phyloP scores from a whole-genome alignment of 2,113 vertebrate species.

The Atrichornis clamosus region DNA sequence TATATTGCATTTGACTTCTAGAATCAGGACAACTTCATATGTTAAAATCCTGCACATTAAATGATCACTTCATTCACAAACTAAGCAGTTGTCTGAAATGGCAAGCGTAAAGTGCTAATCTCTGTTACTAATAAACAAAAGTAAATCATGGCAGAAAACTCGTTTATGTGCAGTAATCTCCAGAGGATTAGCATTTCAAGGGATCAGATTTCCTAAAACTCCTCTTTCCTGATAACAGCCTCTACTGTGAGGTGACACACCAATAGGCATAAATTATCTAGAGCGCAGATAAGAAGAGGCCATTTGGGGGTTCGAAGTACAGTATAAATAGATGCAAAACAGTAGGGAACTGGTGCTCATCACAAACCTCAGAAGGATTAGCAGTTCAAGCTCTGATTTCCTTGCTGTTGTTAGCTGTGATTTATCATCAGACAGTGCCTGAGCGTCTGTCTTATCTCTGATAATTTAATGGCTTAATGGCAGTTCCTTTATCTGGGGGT shows the following conservation, averaged over 20 bases:
- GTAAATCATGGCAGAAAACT: conserved; percentile 62
- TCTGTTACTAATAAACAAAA: conserved; percentile 71
- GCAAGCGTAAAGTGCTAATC: conserved; percentile 59
- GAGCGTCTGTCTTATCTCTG: conserved; percentile 69
- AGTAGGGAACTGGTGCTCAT: conserved; percentile 62
- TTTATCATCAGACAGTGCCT: conserved; percentile 73
- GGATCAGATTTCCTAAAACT: conserved; percentile 74
- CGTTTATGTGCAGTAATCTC: conserved; percentile 64
- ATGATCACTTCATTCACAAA: conserved; percentile 52
- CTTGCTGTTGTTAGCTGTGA: conserved; percentile 64
- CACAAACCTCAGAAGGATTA: conserved; percentile 75
- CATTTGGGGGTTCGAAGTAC: conserved; percentile 62
- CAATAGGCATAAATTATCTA: conserved; percentile 77
- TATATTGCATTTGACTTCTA: conserved; percentile 53
- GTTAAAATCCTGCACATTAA: conserved; percentile 51
- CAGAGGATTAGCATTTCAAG: conserved; percentile 75
- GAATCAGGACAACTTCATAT: conserved; percentile 31
- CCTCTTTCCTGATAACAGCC: conserved; percentile 68
- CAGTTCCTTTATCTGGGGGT: conserved; percentile 73
- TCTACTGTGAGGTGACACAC: conserved; percentile 70
- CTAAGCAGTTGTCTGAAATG: conserved; percentile 64
- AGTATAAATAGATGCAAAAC: conserved; percentile 77
- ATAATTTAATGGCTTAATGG: conserved; percentile 77
- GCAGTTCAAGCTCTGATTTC: conserved; percentile 64
- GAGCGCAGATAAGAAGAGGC: conserved; percentile 76